phyloP scores from a whole-genome alignment of 2,113 vertebrate genomes.

The Camelus dromedarius region DNA sequence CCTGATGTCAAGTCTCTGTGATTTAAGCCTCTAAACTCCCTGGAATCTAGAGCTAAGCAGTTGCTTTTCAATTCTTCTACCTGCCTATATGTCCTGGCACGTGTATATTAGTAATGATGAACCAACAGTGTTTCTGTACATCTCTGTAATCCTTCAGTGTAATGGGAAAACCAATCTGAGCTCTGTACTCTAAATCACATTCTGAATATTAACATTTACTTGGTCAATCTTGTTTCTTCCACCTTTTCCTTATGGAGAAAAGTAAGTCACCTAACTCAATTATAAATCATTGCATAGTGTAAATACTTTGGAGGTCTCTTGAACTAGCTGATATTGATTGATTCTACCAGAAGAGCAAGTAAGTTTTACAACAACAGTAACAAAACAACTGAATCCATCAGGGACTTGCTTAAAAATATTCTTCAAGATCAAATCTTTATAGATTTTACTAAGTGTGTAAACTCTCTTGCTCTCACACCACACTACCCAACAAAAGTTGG shows the following conservation, averaged over 20 bases:
- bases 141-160: constrained; percentile 76
- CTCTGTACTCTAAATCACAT: constrained; percentile 69
- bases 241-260: constrained; percentile 40
- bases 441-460: constrained; percentile 46
- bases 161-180: constrained; percentile 75
- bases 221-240: constrained; percentile 71
- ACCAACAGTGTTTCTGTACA: constrained; percentile 59
- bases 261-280: constrained; percentile 43
- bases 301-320: neutral
- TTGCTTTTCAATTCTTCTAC: constrained; percentile 71
- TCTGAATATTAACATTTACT: constrained; percentile 78
- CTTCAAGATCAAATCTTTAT: constrained; percentile 1
- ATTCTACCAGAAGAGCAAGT: constrained; percentile 7
- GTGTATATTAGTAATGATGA: constrained; percentile 73
- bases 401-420: constrained; percentile 1
- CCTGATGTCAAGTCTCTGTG: constrained; percentile 80
- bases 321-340: neutral
- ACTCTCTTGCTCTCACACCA: neutral
- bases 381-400: neutral
- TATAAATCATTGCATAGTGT: constrained; percentile 48
- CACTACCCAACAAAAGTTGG: neutral
- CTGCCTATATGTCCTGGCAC: constrained; percentile 60
- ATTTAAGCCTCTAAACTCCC: constrained; percentile 77
- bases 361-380: constrained; percentile 44
- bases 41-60: constrained; percentile 63